Percentiles rank a stretch among this genome's conserved stretches.
Conservation (phyloP, 2,113 vertebrate species). For the Baryphthengus martii region DNA sequence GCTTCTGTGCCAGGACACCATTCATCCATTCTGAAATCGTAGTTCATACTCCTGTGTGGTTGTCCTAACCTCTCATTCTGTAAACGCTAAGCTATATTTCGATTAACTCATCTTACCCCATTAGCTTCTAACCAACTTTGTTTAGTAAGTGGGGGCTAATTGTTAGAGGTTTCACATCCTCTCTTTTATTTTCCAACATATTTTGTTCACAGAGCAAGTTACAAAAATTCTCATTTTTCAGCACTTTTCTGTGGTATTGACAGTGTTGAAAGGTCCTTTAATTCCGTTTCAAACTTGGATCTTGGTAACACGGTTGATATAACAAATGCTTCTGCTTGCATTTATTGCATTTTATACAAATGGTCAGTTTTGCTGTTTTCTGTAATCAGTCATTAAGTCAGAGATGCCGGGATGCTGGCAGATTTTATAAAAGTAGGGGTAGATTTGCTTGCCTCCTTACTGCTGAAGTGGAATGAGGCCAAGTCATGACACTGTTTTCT, state of each 20-base stretch:
- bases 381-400: conserved; percentile 4
- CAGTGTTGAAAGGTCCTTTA: neutral
- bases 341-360: conserved; percentile 23
- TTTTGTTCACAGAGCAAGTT: neutral
- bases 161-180: neutral
- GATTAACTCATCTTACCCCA: neutral
- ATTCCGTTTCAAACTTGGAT: neutral
- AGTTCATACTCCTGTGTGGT: neutral
- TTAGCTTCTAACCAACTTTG: neutral
- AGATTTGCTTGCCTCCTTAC: neutral
- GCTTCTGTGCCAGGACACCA: neutral
- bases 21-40: neutral
- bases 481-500: neutral
- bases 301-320: neutral
- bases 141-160: neutral
- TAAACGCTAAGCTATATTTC: neutral
- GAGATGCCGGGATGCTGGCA: neutral
- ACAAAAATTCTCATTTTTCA: neutral
- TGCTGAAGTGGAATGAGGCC: neutral
- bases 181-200: neutral
- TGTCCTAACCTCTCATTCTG: neutral
- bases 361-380: neutral
- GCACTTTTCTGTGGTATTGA: neutral
- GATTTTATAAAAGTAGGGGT: neutral
- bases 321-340: neutral